phyloP scores from a whole-genome alignment of 2,888 invertebrate genomes.

The Aphelenchoides bicaudatus region DNA sequence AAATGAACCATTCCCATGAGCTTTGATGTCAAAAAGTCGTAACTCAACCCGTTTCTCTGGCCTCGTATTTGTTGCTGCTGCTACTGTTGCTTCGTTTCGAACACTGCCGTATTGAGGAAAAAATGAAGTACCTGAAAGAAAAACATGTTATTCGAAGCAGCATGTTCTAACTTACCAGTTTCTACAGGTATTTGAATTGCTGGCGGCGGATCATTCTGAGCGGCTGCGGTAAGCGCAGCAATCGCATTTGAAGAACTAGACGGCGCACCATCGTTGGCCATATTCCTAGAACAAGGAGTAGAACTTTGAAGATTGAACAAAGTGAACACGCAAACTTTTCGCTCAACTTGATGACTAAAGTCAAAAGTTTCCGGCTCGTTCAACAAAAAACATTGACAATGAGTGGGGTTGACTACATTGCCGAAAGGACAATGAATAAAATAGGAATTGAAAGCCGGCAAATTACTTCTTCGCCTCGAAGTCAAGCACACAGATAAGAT shows the following conservation, averaged over 20 bases:
- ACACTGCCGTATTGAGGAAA: slow-evolving; percentile 12
- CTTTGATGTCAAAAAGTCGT: slow-evolving; percentile 87
- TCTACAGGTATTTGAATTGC: slow-evolving; percentile 12
- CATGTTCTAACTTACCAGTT: too few species aligned
- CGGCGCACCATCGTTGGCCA: background rate
- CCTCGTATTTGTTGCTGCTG: slow-evolving; percentile 30
- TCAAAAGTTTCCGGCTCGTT: background rate
- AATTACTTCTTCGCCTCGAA: too few species aligned
- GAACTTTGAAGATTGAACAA: background rate
- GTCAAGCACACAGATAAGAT: too few species aligned
- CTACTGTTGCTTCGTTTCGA: slow-evolving; percentile 14
- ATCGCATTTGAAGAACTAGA: background rate
- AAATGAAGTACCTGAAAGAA: slow-evolving; percentile 1
- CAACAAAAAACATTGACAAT: slow-evolving; percentile 60
- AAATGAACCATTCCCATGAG: slow-evolving; percentile 99
- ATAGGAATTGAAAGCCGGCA: too few species aligned
- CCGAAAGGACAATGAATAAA: too few species aligned
- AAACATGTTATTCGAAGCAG: too few species aligned
- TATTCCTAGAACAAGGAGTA: background rate
- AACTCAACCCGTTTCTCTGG: slow-evolving; percentile 32
- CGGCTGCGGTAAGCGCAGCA: background rate
- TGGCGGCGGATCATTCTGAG: background rate
- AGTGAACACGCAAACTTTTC: background rate
- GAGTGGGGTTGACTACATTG: too few species aligned
- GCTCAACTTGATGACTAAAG: background rate